Evolutionary conservation across 1,140 invertebrate genomes (phyloP).

Genomic region (Aphaenogaster ashmeadi): DNA sequence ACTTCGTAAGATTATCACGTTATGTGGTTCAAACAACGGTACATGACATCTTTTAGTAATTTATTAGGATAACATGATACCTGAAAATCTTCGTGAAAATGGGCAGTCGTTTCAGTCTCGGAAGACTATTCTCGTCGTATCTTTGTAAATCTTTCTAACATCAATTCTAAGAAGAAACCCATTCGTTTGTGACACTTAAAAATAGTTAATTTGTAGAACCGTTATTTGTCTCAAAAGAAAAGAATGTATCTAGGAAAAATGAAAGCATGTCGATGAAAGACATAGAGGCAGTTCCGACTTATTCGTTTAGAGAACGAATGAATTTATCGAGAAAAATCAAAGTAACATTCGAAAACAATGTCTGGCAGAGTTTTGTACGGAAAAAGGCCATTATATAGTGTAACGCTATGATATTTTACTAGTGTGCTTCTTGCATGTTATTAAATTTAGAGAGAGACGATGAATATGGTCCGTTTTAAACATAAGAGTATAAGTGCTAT

Average conservation of each 20-base stretch:
- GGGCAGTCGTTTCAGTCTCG: background rate
- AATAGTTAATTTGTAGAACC: background rate
- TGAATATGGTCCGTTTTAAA: background rate
- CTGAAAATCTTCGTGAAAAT: background rate
- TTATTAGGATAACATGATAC: background rate
- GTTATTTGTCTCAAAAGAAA: conserved; percentile 50
- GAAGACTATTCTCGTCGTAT: background rate
- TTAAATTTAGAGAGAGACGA: background rate
- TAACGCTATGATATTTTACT: background rate
- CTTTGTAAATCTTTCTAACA: background rate
- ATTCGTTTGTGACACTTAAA: background rate
- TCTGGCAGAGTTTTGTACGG: background rate
- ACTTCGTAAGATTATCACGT: background rate
- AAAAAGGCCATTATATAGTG: background rate
- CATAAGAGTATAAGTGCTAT: background rate
- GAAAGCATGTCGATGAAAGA: conserved; percentile 51
- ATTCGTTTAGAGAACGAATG: background rate
- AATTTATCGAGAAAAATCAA: conserved; percentile 25
- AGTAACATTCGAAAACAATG: background rate
- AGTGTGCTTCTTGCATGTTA: background rate
- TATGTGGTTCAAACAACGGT: background rate
- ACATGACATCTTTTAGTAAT: background rate
- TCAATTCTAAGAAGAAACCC: background rate
- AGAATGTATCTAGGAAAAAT: conserved; percentile 72
- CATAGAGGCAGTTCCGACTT: conserved; percentile 16